Percentiles rank a stretch among this genome's conserved stretches.
phyloP scores from a whole-genome alignment of 2,888 invertebrate species.

The Hartigia nigra region DNA sequence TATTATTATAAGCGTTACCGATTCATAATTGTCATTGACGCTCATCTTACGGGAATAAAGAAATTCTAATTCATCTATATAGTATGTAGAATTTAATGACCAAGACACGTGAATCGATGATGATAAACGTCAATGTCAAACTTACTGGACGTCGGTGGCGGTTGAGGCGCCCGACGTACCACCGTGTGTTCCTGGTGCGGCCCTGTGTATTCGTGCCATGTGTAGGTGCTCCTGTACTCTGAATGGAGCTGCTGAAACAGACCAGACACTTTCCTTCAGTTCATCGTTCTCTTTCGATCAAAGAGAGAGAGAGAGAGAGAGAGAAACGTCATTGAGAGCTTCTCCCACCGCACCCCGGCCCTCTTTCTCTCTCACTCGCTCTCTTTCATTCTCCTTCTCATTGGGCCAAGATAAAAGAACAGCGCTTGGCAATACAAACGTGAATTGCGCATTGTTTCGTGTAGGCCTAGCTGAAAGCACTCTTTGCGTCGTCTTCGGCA shows the following conservation, averaged over 20 bases:
- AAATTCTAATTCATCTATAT: neutral
- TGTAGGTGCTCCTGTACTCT: conserved; percentile 93
- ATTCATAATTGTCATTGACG: neutral
- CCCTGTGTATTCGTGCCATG: conserved; percentile 93
- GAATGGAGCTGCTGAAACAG: conserved; percentile 82
- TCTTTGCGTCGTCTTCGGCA: neutral
- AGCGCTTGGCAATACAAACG: neutral
- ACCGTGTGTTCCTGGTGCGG: conserved; percentile 73
- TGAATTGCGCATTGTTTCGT: neutral
- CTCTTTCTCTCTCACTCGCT: conserved; percentile 10
- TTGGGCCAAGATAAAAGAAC: neutral
- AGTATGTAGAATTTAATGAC: neutral
- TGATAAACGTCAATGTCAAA: conserved; percentile 15
- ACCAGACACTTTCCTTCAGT: conserved; percentile 23
- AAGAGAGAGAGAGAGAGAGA: conserved; percentile 10
- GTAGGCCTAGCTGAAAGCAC: neutral
- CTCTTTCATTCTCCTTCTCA: conserved; percentile 10
- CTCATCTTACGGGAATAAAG: neutral
- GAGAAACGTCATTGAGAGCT: conserved; percentile 13
- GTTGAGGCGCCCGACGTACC: conserved; percentile 75
- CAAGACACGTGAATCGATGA: too few species aligned
- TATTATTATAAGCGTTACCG: neutral
- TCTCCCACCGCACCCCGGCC: conserved; percentile 10
- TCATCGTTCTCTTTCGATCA: conserved; percentile 13
- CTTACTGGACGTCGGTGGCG: conserved; percentile 62